Base-by-base conservation (phyloP, 2,888 invertebrate genomes). In the Barypeithes pellucidus region DNA sequence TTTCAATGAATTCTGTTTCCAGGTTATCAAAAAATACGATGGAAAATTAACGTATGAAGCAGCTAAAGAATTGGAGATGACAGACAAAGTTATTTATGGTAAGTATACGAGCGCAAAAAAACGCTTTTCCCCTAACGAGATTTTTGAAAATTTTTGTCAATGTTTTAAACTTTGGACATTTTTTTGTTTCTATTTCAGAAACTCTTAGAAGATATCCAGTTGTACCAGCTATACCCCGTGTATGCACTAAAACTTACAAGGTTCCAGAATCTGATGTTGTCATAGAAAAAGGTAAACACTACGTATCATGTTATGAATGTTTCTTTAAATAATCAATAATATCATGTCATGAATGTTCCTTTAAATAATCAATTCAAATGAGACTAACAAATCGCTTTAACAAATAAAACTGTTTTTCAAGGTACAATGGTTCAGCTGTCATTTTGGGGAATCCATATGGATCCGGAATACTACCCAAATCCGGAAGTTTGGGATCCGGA, bases 401-500 rank as follows among this genome's bases (percentile, higher is more conserved):
- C n/a, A n/a, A n/a, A n/a, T n/a, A n/a, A n/a, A n/a, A n/a, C n/a
- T n/a, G n/a, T n/a, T n/a, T n/a, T n/a, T 67, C 14, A 33, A 67
- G 76, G 73, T 36, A 75, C 72, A 4, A 45, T 47, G 29, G 68
- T 79, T 5, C 57, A 75, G 8, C 77, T 81, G 62, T 72, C 81
- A 29, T 67, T 72, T 39, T 57, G 71, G 43, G 80, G 76, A 3
- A 66, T 81, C 3, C 81, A 81, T 8, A 69, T 67, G 24, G 80
- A 81, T 73, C 76, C 77, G 7, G 77, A 79, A 2, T 29, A 29
- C 9, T 29, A 29, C 29, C 29, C 29, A 29, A 29, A 29, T 29
- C 29, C 29, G 9, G 87, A 89, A 0, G 86, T 86, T 22, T 91
- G 91, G 73, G 87, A 88, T 65, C 91, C 91, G 0, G 89, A 91